A percentile compares a stretch with the other conserved stretches of the same genome.
Conservation (phyloP, 2,888 invertebrate species). For the Drosophila phalerata region DNA sequence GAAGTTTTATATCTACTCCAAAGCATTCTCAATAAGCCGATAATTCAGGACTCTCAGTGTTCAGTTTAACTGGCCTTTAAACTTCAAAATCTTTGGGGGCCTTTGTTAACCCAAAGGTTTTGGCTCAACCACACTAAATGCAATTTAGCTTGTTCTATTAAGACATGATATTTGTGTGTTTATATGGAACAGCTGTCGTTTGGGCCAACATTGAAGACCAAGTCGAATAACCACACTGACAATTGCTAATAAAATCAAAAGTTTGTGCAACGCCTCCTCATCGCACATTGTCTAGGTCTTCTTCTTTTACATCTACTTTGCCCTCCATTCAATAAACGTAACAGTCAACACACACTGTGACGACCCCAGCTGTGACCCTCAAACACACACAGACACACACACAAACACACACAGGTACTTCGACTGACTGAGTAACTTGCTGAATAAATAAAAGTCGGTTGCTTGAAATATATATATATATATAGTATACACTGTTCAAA, state of each 20-base stretch:
- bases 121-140: slow-evolving; percentile 6
- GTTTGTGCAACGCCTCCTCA: slow-evolving; percentile 45
- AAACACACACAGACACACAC: slow-evolving; percentile 27
- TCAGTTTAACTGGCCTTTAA: neutral
- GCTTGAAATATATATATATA: slow-evolving; percentile 59
- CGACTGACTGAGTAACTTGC: slow-evolving; percentile 53
- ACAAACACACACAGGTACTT: neutral
- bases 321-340: slow-evolving; percentile 63
- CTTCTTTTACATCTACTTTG: neutral
- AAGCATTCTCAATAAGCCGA: no score
- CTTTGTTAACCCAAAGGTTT: neutral
- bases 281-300: slow-evolving; percentile 36
- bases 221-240: slow-evolving; percentile 56
- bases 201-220: slow-evolving; percentile 46
- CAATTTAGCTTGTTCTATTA: slow-evolving; percentile 39
- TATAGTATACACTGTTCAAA: slow-evolving; percentile 55
- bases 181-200: slow-evolving; percentile 44
- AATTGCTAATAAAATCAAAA: slow-evolving; percentile 80
- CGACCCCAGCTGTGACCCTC: slow-evolving; percentile 65
- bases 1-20: no score
- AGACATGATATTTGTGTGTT: slow-evolving; percentile 9
- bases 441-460: slow-evolving; percentile 68
- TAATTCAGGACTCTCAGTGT: no score
- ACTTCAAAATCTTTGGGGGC: neutral
- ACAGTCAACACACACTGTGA: slow-evolving; percentile 46